Evolutionary conservation across 2,888 invertebrate genomes (phyloP).

Genomic region (Apantesis nais): DNA sequence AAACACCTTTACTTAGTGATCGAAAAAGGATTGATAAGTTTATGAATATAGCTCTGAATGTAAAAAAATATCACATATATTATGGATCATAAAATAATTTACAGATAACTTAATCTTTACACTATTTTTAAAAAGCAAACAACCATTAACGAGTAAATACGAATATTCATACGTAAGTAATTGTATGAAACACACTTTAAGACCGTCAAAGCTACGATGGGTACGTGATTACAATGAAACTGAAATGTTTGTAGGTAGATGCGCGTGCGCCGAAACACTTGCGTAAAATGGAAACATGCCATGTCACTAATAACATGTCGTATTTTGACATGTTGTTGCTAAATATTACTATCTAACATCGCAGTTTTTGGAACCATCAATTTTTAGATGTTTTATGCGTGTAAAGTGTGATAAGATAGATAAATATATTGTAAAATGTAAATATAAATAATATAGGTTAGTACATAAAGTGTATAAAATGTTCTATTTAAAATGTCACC

Average conservation of each 20-base stretch:
- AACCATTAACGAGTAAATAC: conserved; percentile 14
- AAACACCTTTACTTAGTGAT: no score
- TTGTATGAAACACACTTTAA: conserved; percentile 47
- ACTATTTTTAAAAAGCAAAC: neutral
- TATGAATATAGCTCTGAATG: neutral
- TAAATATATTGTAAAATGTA: no score
- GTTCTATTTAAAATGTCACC: no score
- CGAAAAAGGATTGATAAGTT: no score
- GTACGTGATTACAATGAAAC: conserved; percentile 48
- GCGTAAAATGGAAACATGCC: conserved; percentile 35
- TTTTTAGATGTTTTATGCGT: conserved; percentile 6
- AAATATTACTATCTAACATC: conserved; percentile 27
- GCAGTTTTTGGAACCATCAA: conserved; percentile 19
- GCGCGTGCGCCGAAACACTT: conserved; percentile 25
- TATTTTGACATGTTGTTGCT: conserved; percentile 36
- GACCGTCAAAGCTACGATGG: conserved; percentile 41
- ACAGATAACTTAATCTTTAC: neutral
- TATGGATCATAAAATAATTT: neutral
- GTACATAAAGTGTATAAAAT: no score
- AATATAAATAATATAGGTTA: no score
- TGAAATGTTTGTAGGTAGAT: conserved; percentile 25
- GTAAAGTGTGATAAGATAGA: neutral
- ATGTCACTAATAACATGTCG: conserved; percentile 41
- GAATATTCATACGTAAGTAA: conserved; percentile 14
- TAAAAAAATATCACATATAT: neutral